Evolutionary conservation across 2,888 invertebrate species (phyloP).

Genomic region (Meiosimyza platycephala): DNA sequence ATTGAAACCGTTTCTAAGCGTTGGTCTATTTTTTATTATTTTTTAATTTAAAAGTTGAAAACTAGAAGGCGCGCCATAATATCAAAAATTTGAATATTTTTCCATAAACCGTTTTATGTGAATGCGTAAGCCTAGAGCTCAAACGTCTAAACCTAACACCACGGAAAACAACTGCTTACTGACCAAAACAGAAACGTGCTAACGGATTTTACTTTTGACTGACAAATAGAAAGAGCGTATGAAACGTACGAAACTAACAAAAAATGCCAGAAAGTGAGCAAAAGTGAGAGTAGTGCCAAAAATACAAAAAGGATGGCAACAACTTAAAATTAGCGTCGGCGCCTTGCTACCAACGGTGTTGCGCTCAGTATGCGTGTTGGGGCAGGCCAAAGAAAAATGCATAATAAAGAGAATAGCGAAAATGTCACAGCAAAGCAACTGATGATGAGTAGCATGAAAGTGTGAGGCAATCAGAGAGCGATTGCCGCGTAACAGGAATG

Average conservation of each 20-base stretch:
- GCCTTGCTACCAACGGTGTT: conserved; percentile 23
- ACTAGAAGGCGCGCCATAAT: no score
- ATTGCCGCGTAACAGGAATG: conserved; percentile 29
- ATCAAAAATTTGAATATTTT: no score
- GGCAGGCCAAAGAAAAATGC: conserved; percentile 39
- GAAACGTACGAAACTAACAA: conserved; percentile 9
- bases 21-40: no score
- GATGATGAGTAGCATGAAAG: conserved; percentile 43
- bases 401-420: conserved; percentile 27
- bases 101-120: no score
- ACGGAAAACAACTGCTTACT: conserved; percentile 68
- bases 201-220: conserved; percentile 60
- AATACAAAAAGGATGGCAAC: conserved; percentile 22
- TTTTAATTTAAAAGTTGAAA: no score
- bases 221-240: background rate
- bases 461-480: background rate
- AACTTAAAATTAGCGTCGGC: background rate
- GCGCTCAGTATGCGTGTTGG: conserved; percentile 45
- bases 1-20: no score
- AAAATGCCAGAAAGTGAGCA: conserved; percentile 18
- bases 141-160: conserved; percentile 44
- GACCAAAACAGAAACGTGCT: conserved; percentile 68
- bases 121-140: background rate
- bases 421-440: conserved; percentile 41
- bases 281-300: conserved; percentile 39